Evolutionary conservation across 2,888 invertebrate genomes (phyloP), one percentile per base, ranked within the genome.

Genomic region (Yponomeuta malinellus): DNA sequence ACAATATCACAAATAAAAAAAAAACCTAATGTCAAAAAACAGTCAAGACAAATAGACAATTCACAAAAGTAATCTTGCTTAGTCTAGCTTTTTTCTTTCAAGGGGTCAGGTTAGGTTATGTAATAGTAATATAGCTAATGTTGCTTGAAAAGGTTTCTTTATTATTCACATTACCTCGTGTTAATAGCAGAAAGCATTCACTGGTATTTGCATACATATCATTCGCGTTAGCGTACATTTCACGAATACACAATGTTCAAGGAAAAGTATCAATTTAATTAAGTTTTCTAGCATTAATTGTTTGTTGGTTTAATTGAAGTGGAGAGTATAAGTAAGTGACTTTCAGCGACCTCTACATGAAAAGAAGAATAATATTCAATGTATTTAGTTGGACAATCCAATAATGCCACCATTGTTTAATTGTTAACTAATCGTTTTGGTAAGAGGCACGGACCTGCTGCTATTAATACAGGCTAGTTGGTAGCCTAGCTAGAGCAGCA

Each of bases 31-130:
- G 23, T 33, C 43, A 5, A 9, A 43, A 43, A 8, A 43, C 43
- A 43, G 5, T 43, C 43, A 5, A 65, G 12, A 4, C 33, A 5
- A 33, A 33, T 10, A n/a, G 43, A 48, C 2, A 10, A 68, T 23
- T 37, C n/a, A 23, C 33, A 70, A 70, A 31, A 2, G 37, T 9
- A 37, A 23, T 70, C 64, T 23, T 72, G 74, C 83, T 85, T 83
- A 84, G 83, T 83, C 83, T 72, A 78, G 72, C 65, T 67, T 72
- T 75, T 78, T 81, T 81, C 76, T 79, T 76, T 74, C n/a, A 8
- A 70, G 71, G 73, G 76, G 81, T 81, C 83, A 85, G 85, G 85
- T 88, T 86, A 86, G 81, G 86, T 90, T 90, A 90, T 90, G 89
- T 89, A 90, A 90, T 82, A 82, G 23, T 23, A 23, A 23, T 8